Conservation (phyloP, 2,797 vertebrate genomes). For the Hybognathus amarus region DNA sequence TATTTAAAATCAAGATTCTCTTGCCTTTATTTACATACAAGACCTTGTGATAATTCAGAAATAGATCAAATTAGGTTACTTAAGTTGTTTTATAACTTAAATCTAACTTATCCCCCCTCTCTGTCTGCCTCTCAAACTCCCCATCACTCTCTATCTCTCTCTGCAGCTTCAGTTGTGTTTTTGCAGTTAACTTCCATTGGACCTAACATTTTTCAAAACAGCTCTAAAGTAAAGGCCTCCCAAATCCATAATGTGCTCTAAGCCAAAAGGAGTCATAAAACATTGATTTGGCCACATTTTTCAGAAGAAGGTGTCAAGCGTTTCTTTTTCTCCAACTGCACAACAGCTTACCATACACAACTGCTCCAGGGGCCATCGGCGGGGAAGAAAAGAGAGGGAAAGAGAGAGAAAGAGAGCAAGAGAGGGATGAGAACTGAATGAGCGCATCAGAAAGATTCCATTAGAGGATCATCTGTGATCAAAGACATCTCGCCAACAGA, state of each 20-base stretch:
- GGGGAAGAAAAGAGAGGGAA: constrained; percentile 23
- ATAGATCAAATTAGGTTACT: neutral
- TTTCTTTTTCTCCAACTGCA: constrained; percentile 61
- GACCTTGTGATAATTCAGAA: neutral
- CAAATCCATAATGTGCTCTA: constrained; percentile 54
- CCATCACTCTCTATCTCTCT: constrained; percentile 21
- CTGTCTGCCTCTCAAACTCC: neutral
- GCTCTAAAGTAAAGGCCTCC: constrained; percentile 58
- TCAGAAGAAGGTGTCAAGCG: constrained; percentile 75
- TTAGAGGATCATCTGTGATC: constrained; percentile 50
- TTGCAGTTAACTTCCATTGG: constrained; percentile 52
- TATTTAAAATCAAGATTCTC: neutral
- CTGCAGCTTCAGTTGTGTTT: constrained; percentile 13
- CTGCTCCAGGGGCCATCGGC: constrained; percentile 40
- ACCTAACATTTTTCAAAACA: constrained; percentile 48
- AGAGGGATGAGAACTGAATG: constrained; percentile 7
- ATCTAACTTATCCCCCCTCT: too few relatives aligned
- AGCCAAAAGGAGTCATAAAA: constrained; percentile 68
- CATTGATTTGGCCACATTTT: constrained; percentile 76
- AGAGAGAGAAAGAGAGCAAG: constrained; percentile 26
- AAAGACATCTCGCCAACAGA: constrained; percentile 48
- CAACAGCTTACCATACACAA: constrained; percentile 49
- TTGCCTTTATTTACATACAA: neutral
- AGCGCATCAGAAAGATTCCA: constrained; percentile 38
- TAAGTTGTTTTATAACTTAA: too few relatives aligned